A percentile compares a stretch with the other conserved stretches of the same genome.
These are phyloP conservation scores for rabbit (Oryctolagus cuniculus) DNA, from an alignment of 2,113 vertebrate genomes.

Conservation along the genomic window DNA sequence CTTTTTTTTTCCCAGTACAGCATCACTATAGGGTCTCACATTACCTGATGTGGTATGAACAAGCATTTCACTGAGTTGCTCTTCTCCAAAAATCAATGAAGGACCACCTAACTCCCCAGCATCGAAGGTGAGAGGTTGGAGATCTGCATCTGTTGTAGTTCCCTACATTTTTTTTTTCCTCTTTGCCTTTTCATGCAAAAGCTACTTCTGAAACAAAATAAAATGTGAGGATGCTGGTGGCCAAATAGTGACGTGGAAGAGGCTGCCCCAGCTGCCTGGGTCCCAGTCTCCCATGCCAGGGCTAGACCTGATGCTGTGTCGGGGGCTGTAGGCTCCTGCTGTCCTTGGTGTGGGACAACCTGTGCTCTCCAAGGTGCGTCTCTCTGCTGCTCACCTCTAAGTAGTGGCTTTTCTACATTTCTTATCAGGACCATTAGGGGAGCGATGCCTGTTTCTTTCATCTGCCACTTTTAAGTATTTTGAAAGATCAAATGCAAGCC, in stretches of 20 bases:
- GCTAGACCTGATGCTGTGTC: background rate
- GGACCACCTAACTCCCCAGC: background rate
- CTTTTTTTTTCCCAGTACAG: background rate
- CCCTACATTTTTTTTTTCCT: background rate
- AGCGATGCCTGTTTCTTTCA: background rate
- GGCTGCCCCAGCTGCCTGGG: background rate
- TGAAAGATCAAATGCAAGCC: background rate
- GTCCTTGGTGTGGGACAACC: background rate
- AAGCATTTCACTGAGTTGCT: background rate
- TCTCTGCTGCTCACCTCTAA: background rate
- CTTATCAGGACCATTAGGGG: background rate
- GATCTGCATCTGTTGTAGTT: background rate
- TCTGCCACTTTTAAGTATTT: conserved; percentile 41
- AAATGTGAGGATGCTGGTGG: background rate
- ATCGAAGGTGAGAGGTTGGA: background rate
- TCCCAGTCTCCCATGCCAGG: background rate
- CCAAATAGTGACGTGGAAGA: background rate
- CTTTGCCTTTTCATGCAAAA: background rate
- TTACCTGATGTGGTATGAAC: background rate
- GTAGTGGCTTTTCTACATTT: background rate
- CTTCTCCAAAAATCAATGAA: background rate
- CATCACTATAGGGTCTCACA: background rate
- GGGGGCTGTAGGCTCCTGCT: background rate
- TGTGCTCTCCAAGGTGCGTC: background rate
- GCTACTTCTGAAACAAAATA: background rate